Conservation (phyloP, 1,140 invertebrate genomes). For the Chelonus insularis region DNA sequence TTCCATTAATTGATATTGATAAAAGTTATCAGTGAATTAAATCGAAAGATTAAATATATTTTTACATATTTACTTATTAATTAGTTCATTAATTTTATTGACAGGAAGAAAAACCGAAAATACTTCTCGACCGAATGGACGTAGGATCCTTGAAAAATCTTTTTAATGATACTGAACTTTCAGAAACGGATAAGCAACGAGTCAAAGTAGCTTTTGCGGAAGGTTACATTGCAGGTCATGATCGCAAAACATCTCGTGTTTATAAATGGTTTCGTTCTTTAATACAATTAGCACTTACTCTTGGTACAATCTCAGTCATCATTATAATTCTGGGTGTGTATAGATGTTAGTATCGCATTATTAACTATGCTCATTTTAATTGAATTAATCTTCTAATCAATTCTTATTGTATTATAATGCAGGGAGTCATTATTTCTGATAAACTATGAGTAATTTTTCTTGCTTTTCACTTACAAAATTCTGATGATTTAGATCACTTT, state of each 20-base stretch:
- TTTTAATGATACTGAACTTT: conserved; percentile 45
- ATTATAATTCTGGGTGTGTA: conserved; percentile 67
- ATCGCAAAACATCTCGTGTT: conserved; percentile 64
- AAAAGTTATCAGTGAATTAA: too few species aligned
- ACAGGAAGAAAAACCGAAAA: conserved; percentile 28
- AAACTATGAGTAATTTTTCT: too few species aligned
- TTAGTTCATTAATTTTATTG: too few species aligned
- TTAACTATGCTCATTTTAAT: conserved; percentile 12
- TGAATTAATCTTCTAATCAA: too few species aligned
- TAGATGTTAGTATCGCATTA: conserved; percentile 39
- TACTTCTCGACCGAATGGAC: conserved; percentile 29
- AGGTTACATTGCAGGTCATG: conserved; percentile 77
- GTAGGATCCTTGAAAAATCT: conserved; percentile 38
- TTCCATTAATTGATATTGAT: too few species aligned
- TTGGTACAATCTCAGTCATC: too few species aligned
- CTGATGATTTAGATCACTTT: too few species aligned
- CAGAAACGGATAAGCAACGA: conserved; percentile 67
- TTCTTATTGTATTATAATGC: not conserved
- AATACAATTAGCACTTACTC: conserved; percentile 71
- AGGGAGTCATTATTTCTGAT: not conserved
- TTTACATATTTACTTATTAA: not conserved
- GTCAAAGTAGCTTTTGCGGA: conserved; percentile 89
- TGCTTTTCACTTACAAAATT: too few species aligned
- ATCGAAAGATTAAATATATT: too few species aligned
- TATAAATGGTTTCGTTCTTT: conserved; percentile 72